These are phyloP conservation scores for Lutjanus erythropterus DNA, from an alignment of 2,113 vertebrate species.

Conservation along the genomic window DNA sequence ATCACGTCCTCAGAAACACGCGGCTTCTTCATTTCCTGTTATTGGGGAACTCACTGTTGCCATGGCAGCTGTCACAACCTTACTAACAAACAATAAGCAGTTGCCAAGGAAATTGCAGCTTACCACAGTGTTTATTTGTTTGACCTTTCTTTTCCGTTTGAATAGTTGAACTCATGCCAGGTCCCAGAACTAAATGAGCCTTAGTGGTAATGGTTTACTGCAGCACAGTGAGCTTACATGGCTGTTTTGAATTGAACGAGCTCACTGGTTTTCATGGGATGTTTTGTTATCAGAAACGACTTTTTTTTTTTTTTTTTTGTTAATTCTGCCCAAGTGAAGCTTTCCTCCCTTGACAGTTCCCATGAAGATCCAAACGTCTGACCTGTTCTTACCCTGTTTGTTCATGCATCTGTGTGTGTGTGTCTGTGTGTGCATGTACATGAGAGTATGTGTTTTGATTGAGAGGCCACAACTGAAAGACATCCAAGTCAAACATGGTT, in stretches of 20 bases:
- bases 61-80: conserved; percentile 69
- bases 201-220: conserved; percentile 55
- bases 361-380: conserved; percentile 36
- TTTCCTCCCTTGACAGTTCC: conserved; percentile 30
- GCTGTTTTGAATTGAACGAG: conserved; percentile 36
- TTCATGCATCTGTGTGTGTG: background rate
- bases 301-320: conserved; percentile 40
- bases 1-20: conserved; percentile 36
- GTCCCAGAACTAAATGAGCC: conserved; percentile 33
- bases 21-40: conserved; percentile 80
- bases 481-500: conserved; percentile 42
- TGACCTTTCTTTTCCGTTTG: conserved; percentile 39
- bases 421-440: background rate
- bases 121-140: conserved; percentile 66
- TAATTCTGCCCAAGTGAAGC: conserved; percentile 9
- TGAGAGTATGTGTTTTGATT: conserved; percentile 34
- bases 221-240: conserved; percentile 18
- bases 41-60: conserved; percentile 73
- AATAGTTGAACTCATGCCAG: conserved; percentile 49
- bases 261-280: conserved; percentile 27
- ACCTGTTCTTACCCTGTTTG: conserved; percentile 16
- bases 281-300: conserved; percentile 14
- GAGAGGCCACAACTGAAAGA: conserved; percentile 34
- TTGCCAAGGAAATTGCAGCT: conserved; percentile 76
- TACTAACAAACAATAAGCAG: conserved; percentile 68